Evolutionary conservation across 1,140 invertebrate genomes (phyloP).

Genomic region (Berghia stephanieae): DNA sequence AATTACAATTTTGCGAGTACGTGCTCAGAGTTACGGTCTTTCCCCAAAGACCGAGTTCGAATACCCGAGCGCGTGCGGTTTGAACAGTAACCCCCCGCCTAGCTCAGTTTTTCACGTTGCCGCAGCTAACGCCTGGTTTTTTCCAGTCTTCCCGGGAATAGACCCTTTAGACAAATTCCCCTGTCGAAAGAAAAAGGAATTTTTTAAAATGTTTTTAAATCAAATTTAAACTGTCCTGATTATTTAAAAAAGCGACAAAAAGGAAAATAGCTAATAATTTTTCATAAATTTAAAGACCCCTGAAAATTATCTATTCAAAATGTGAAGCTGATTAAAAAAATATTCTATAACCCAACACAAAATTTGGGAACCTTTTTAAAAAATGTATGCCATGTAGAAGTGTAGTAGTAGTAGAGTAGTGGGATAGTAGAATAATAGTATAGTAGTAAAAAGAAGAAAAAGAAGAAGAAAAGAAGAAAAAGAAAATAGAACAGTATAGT

Average conservation of each 20-base stretch:
- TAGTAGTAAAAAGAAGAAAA: not conserved
- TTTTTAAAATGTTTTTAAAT: too few relatives aligned
- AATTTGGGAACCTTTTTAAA: constrained; percentile 8
- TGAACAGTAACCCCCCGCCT: too few relatives aligned
- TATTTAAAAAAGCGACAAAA: not conserved
- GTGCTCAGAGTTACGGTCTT: too few relatives aligned
- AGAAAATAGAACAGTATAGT: not conserved
- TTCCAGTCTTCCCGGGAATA: too few relatives aligned
- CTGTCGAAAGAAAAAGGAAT: too few relatives aligned
- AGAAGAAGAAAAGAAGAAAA: not conserved
- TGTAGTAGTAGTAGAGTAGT: not conserved
- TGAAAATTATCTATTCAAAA: not conserved
- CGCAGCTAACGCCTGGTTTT: too few relatives aligned
- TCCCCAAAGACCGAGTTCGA: too few relatives aligned
- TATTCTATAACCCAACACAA: not conserved
- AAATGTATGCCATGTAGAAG: not conserved
- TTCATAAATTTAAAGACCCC: not conserved
- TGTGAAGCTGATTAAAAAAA: not conserved
- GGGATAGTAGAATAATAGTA: not conserved
- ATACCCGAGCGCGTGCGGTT: too few relatives aligned
- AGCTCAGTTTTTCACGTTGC: too few relatives aligned
- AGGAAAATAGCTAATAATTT: not conserved
- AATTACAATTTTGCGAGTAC: too few relatives aligned
- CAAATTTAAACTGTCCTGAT: not conserved
- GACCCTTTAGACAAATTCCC: too few relatives aligned